Base-by-base conservation (phyloP, 1,140 invertebrate species). In the Temnothorax longispinosus region DNA sequence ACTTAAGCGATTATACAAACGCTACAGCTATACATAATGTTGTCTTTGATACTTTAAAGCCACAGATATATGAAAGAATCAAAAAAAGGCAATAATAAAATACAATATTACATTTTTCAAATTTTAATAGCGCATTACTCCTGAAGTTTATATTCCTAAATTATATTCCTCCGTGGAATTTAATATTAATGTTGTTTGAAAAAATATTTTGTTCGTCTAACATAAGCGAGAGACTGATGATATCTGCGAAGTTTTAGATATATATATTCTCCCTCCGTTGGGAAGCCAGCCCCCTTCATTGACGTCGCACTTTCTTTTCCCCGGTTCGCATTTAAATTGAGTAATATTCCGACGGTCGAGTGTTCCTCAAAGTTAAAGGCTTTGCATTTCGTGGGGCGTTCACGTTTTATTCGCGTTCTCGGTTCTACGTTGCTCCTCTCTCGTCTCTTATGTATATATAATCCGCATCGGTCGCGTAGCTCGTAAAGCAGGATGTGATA, bases 311-410 rank as follows among this genome's bases (percentile, higher is more conserved):
- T 41, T 88, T 89, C 78, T 89, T 80, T 62, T 72, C 21, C 80
- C 78, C 77, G 6, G 76, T 65, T 81, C 77, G 88, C 88, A 90
- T 90, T 90, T 90, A 90, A 90, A 90, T 90, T 80, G 85, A 89
- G 77, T 89, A 89, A 90, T 89, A 89, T 87, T 58, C 85, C 58
- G 58, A 52, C 84, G 87, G 58, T 74, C 85, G 81, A 87, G 69
- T 58, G 52, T 64, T 84, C 74, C 62, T 87, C 77, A 58, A 89
- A 90, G 85, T 84, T 88, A 88, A 89, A 89, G 85, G 86, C 74
- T 84, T 82, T 87, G 88, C 88, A 89, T 87, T 87, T 82, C 81
- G 74, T 74, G 78, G 38, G n/a, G 69, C 35, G 77, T 67, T 80
- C 52, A 74, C 89, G 86, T 89, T 87, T 87, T 87, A 87, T 74